Evolutionary conservation across 2,797 vertebrate genomes (phyloP).

Genomic region (Basileuterus tristriatus): DNA sequence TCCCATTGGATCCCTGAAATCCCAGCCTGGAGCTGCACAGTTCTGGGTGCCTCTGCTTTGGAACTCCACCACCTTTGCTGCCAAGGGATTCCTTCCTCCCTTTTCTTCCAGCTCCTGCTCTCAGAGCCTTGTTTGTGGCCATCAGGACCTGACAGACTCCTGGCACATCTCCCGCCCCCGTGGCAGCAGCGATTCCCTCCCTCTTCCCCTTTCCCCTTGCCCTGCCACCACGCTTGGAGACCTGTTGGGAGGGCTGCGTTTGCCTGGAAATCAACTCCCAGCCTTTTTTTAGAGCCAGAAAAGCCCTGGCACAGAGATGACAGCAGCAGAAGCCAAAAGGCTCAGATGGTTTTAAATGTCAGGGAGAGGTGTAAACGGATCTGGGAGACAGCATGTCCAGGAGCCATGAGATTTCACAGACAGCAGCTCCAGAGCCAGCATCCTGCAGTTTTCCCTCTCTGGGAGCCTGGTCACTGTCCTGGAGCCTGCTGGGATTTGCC

Average conservation of each 20-base stretch:
- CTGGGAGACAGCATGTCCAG: slow-evolving; percentile 33
- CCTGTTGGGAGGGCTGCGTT: background rate
- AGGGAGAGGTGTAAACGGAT: slow-evolving; percentile 52
- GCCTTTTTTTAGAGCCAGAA: slow-evolving; percentile 26
- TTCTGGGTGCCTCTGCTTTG: rapidly evolving
- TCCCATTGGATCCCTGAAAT: background rate
- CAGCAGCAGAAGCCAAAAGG: slow-evolving; percentile 52
- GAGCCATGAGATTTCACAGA: background rate
- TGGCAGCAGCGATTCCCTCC: background rate
- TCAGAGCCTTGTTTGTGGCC: slow-evolving; percentile 8
- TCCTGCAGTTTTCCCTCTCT: background rate
- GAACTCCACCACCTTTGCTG: background rate
- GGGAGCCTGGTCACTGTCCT: rapidly evolving
- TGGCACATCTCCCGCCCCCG: background rate
- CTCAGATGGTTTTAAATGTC: slow-evolving; percentile 69
- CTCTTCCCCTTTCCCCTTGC: background rate
- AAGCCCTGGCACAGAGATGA: slow-evolving; percentile 30
- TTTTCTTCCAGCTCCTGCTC: background rate
- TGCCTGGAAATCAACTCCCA: background rate
- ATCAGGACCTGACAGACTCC: background rate
- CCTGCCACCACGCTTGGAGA: background rate
- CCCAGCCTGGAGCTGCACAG: rapidly evolving
- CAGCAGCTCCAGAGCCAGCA: slow-evolving; percentile 11
- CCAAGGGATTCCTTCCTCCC: background rate
- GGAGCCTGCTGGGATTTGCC: background rate